Conservation (phyloP, 2,113 vertebrate genomes). For the Marmota monax region DNA sequence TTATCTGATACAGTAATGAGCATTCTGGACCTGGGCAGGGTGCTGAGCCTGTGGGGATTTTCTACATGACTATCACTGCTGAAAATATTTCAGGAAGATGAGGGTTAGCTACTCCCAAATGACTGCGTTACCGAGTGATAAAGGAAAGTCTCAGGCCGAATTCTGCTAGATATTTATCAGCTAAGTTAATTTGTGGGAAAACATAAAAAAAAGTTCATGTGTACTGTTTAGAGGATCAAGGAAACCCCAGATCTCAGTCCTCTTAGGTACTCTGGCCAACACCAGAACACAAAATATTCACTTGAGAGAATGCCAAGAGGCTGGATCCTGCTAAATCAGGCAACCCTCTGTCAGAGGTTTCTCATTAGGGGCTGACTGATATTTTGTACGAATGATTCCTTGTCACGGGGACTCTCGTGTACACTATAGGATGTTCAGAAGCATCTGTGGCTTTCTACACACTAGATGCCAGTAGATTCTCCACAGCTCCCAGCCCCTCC, state of each 20-base stretch:
- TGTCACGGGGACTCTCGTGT: neutral
- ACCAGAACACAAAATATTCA: neutral
- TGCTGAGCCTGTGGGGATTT: no score
- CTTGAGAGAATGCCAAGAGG: neutral
- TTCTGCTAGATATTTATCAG: neutral
- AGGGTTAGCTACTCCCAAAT: neutral
- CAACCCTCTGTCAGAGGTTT: neutral
- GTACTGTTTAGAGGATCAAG: neutral
- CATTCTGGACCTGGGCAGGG: neutral
- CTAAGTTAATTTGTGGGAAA: neutral
- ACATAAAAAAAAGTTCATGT: neutral
- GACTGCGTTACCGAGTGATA: neutral
- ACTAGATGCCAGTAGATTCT: neutral
- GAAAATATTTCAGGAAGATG: neutral
- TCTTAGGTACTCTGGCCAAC: neutral
- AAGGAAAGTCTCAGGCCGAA: neutral
- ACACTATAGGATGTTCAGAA: neutral
- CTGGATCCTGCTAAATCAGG: neutral
- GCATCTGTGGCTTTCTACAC: neutral
- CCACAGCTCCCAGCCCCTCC: no score
- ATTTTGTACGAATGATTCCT: no score
- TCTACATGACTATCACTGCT: neutral
- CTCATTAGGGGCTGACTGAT: neutral
- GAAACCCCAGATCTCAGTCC: neutral
- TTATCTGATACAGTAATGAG: neutral